Percentiles rank a stretch among this genome's conserved stretches.
Conservation (phyloP, 2,797 vertebrate species). For the Pangasius djambal region DNA sequence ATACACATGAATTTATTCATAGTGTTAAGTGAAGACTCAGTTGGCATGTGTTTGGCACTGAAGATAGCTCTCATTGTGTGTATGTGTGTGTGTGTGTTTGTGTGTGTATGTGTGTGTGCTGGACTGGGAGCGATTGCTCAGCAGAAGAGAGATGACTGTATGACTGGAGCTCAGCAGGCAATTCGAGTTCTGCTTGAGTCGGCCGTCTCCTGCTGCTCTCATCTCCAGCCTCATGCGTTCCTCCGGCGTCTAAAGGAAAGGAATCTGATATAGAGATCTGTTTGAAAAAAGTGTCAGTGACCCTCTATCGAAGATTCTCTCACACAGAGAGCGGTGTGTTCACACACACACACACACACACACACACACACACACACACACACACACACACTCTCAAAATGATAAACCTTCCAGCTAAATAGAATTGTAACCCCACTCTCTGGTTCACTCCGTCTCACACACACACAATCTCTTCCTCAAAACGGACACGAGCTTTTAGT, state of each 20-base stretch:
- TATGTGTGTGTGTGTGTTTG: conserved; percentile 33
- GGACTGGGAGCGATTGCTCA: conserved; percentile 68
- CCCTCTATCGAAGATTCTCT: conserved; percentile 58
- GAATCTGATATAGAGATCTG: conserved; percentile 66
- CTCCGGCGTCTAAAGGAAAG: conserved; percentile 65
- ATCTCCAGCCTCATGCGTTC: conserved; percentile 41
- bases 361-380: conserved; percentile 6
- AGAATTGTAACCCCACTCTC: neutral
- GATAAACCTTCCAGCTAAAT: conserved; percentile 5
- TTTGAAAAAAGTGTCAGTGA: conserved; percentile 16
- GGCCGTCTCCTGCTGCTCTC: conserved; percentile 66
- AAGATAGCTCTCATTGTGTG: conserved; percentile 16
- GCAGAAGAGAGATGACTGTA: conserved; percentile 75
- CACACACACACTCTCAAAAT: conserved; percentile 27
- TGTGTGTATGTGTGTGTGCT: conserved; percentile 5
- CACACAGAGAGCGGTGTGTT: conserved; percentile 7
- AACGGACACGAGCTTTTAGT: neutral
- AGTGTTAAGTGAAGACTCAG: conserved; percentile 46
- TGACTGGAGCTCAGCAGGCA: conserved; percentile 77
- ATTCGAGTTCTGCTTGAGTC: conserved; percentile 72
- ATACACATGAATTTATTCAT: conserved; percentile 36
- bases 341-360: conserved; percentile 5
- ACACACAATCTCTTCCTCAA: neutral
- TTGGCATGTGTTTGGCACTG: neutral
- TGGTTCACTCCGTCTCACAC: neutral